Conservation (phyloP, 2,888 invertebrate species). For the Platycnemis pennipes region DNA sequence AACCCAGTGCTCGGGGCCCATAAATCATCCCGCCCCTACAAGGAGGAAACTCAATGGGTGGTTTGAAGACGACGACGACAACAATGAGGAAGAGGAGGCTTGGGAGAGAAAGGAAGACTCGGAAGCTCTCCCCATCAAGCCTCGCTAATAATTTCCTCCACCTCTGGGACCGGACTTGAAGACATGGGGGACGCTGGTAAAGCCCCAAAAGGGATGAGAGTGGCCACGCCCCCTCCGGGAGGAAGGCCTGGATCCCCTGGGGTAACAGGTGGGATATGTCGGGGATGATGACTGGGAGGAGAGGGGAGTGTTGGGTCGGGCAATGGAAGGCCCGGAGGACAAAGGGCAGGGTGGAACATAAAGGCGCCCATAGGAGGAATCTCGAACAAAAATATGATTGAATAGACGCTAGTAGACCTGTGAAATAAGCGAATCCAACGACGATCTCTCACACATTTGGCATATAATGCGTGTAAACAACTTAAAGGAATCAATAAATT, state of each 20-base stretch:
- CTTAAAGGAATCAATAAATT: too few relatives aligned
- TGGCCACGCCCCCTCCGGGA: not conserved
- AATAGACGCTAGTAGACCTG: too few relatives aligned
- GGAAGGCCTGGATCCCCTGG: not conserved
- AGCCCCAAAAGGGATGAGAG: not conserved
- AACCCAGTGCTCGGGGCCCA: too few relatives aligned
- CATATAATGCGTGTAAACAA: too few relatives aligned
- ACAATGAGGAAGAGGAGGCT: too few relatives aligned
- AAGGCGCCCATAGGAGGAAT: too few relatives aligned
- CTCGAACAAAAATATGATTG: too few relatives aligned
- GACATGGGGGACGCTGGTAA: not conserved
- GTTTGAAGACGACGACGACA: too few relatives aligned
- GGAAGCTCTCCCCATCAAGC: not conserved
- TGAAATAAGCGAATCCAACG: too few relatives aligned
- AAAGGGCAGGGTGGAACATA: not conserved
- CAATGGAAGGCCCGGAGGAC: not conserved
- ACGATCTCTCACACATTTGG: too few relatives aligned
- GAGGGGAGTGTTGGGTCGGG: not conserved
- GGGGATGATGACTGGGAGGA: not conserved
- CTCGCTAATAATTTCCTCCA: not conserved
- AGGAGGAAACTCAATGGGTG: too few relatives aligned
- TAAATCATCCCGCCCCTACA: too few relatives aligned
- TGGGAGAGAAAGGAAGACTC: not conserved
- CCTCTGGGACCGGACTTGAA: not conserved
- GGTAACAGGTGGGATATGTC: conserved; percentile 1